Percentiles rank a stretch among this genome's conserved stretches.
These are phyloP conservation scores for Plestiodon gilberti DNA, from an alignment of 2,113 vertebrate species.

Conservation along the genomic window DNA sequence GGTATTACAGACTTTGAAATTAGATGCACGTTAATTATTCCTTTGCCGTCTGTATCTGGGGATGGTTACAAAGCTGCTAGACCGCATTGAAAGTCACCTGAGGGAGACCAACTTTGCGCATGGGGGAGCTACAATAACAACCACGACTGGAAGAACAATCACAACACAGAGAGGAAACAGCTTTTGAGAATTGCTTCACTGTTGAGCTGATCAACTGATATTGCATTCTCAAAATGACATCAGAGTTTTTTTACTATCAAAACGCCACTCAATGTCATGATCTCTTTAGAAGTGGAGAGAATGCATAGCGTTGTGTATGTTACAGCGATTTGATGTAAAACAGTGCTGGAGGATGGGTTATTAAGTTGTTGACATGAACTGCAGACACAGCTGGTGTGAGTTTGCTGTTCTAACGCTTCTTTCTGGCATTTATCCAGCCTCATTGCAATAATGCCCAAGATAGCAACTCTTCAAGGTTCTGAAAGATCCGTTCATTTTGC, in stretches of 20 bases:
- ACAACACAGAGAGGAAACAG: not conserved
- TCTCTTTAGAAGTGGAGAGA: not conserved
- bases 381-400: not conserved
- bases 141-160: not conserved
- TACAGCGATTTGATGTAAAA: not conserved
- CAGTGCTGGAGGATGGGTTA: not conserved
- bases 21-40: not conserved
- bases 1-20: conserved; percentile 13
- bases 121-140: not conserved
- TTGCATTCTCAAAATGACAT: not conserved
- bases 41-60: not conserved
- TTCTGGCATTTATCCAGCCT: not conserved
- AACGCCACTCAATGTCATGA: fast-evolving
- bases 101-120: not conserved
- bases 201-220: not conserved
- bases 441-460: not conserved
- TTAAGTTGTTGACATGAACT: not conserved
- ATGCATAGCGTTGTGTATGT: not conserved
- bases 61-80: not conserved
- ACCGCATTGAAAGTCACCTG: not conserved
- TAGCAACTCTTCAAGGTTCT: not conserved
- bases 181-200: not conserved
- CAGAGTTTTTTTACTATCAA: not conserved
- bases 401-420: not conserved
- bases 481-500: not conserved